Base-by-base conservation (phyloP, 2,888 invertebrate species). In the Calameuta filiformis region DNA sequence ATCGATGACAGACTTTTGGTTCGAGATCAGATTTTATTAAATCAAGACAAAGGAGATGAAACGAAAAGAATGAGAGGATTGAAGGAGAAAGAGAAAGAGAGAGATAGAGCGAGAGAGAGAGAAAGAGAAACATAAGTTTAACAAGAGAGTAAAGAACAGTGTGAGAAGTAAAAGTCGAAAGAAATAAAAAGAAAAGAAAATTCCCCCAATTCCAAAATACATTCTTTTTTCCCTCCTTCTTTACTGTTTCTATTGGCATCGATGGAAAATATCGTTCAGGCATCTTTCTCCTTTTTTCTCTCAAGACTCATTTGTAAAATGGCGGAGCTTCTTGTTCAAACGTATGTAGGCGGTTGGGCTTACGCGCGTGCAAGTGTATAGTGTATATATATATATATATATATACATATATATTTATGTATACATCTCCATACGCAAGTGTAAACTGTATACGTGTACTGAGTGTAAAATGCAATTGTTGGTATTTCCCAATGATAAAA, bases 281-380 rank as follows among this genome's bases (percentile, higher is more conserved):
- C 35, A 56, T 56, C 56, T 56, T 56, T 56, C 15, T 56, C 23
- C 23, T 23, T 56, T 56, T 56, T 56, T 56, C 56, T 56, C 56
- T 56, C 56, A 56, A 56, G 56, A 56, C 56, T 56, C 56, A 2
- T 56, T 23, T 23, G 23, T n/a, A 56, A 56, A 56, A 56, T 56
- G 56, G 71, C 71, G 71, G 71, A 23, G 71, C 71, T 71, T 56
- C 56, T 23, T 56, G 23, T 56, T 56, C 56, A 34, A 71, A 71
- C 12, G 12, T 71, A 71, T 71, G 71, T 30, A 71, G 30, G 30
- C 71, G 81, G 77, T 77, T 73, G 73, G 76, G 79, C 78, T 69
- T 79, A 77, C 77, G 68, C 79, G 80, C 77, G 80, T 75, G 68
- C 76, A 76, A 73, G 73, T 80, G 56, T 79, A 75, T 69, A 76